A percentile compares a stretch with the other conserved stretches of the same genome.
Evolutionary conservation across 2,113 vertebrate species (phyloP).

Genomic region (Otocyon megalotis): DNA sequence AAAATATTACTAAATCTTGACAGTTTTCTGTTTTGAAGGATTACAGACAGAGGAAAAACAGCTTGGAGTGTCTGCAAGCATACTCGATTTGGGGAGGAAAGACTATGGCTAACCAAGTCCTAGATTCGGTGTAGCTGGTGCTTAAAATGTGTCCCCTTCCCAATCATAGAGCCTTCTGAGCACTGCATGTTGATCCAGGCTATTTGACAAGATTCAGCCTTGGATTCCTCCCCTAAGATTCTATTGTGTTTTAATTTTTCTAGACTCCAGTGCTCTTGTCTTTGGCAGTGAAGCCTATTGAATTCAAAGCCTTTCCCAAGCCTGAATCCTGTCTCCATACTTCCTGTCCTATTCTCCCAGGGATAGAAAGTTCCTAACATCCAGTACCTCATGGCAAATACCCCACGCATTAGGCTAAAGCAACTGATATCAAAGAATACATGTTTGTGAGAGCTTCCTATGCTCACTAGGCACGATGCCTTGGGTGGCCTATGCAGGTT

Average conservation of each 20-base stretch:
- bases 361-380: not conserved
- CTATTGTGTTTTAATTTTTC: not conserved
- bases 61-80: not conserved
- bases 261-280: not conserved
- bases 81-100: not conserved
- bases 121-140: not conserved
- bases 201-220: not conserved
- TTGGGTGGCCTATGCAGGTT: not conserved
- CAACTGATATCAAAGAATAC: not conserved
- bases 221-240: not conserved
- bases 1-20: constrained; percentile 30
- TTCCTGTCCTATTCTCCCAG: not conserved
- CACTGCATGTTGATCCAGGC: not conserved
- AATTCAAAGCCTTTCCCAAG: not conserved
- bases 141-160: not conserved
- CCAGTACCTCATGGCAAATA: not conserved
- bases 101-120: not conserved
- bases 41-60: not conserved
- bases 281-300: not conserved
- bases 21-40: constrained; percentile 40
- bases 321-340: not conserved
- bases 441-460: not conserved
- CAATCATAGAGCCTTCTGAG: not conserved
- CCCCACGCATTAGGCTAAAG: not conserved
- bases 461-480: not conserved